Conservation (phyloP, 53 echinoderm and acorn worm species). For the Echinometra lucunter region DNA sequence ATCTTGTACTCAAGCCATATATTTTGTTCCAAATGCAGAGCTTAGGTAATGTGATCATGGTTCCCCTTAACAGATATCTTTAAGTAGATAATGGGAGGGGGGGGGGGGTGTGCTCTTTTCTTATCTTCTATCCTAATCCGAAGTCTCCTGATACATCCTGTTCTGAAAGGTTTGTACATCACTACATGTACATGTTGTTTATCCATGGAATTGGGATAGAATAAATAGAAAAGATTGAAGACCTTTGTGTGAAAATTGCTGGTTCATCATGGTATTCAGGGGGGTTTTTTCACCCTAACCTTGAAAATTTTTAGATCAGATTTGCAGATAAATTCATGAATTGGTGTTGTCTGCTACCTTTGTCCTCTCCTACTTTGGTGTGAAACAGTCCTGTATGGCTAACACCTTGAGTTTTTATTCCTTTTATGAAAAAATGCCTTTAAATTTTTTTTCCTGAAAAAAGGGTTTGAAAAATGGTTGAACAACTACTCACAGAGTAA, state of each 20-base stretch:
- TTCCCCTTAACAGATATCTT: constrained; percentile 27
- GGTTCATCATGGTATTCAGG: neutral
- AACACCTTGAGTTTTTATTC: constrained; percentile 1
- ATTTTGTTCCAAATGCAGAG: neutral
- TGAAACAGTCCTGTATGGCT: neutral
- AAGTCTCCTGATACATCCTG: constrained; percentile 32
- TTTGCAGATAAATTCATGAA: neutral
- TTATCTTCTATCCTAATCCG: constrained; percentile 22
- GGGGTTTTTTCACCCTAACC: constrained; percentile 29
- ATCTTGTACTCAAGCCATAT: neutral
- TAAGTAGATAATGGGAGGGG: constrained; percentile 7
- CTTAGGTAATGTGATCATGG: neutral
- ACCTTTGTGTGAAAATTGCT: constrained; percentile 38
- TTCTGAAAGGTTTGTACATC: neutral
- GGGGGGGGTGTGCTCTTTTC: neutral
- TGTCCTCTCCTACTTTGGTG: neutral
- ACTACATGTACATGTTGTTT: no score
- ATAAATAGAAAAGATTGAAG: constrained; percentile 31
- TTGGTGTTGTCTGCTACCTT: constrained; percentile 49
- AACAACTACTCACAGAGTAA: neutral
- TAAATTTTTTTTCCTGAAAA: neutral
- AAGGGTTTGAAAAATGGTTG: neutral
- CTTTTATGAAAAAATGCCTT: neutral
- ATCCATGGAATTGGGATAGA: constrained; percentile 39
- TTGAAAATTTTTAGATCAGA: constrained; percentile 27